phyloP scores from a whole-genome alignment of 2,113 vertebrate genomes.

The Vicugna pacos region DNA sequence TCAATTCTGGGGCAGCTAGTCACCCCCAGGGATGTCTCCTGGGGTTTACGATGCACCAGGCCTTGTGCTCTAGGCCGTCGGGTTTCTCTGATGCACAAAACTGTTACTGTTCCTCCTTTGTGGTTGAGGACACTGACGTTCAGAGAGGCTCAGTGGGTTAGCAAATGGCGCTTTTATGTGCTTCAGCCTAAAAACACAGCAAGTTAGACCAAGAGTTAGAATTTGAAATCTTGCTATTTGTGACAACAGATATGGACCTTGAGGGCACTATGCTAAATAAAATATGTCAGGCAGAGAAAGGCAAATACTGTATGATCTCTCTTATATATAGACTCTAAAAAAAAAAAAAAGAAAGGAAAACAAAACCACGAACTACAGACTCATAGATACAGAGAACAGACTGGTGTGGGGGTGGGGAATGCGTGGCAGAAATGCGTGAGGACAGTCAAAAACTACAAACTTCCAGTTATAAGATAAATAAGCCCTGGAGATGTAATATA shows the following conservation, averaged over 20 bases:
- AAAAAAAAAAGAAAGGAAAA: too few species aligned
- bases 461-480: neutral
- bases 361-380: too few species aligned
- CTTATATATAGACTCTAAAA: neutral
- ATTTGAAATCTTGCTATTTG: neutral
- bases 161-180: neutral
- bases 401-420: neutral
- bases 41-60: accelerated
- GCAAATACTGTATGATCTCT: neutral
- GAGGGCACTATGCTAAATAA: neutral
- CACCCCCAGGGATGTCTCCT: neutral
- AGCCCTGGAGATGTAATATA: neutral
- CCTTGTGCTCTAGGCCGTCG: accelerated
- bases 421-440: neutral
- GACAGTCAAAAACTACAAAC: neutral
- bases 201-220: neutral
- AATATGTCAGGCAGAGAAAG: neutral
- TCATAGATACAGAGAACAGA: neutral
- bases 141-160: neutral
- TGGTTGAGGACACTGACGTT: neutral
- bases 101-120: neutral
- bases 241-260: neutral
- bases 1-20: neutral
- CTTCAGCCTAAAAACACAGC: neutral
- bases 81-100: neutral